Conservation (phyloP, 2,113 vertebrate species). For the Hucho hucho region DNA sequence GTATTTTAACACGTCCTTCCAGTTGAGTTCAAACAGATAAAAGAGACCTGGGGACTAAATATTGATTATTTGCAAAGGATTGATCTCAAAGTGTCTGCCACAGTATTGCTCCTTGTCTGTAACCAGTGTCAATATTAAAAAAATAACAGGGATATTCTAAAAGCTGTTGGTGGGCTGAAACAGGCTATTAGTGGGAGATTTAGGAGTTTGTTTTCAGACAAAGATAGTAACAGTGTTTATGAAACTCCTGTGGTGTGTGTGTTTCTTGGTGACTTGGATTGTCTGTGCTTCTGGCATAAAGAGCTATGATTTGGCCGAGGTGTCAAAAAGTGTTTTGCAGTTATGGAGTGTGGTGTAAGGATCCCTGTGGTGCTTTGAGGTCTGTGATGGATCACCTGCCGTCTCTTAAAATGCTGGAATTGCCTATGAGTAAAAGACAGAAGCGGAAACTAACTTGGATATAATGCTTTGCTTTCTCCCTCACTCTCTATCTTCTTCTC, state of each 20-base stretch:
- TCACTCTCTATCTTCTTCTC: neutral
- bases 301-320: constrained; percentile 12
- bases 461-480: neutral
- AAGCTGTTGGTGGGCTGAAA: constrained; percentile 21
- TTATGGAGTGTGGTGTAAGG: neutral
- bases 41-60: neutral
- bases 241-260: constrained; percentile 6
- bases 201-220: neutral
- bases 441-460: neutral
- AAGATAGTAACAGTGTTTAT: constrained; percentile 20
- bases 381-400: constrained; percentile 1
- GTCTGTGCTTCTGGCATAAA: neutral
- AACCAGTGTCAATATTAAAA: constrained; percentile 1
- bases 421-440: neutral
- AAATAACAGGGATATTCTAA: constrained; percentile 15
- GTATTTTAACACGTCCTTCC: neutral
- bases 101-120: neutral
- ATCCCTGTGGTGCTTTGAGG: constrained; percentile 1
- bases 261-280: neutral
- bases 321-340: neutral
- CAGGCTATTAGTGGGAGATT: constrained; percentile 27
- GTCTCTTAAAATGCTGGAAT: neutral
- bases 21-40: neutral
- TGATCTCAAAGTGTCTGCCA: neutral
- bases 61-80: neutral